Percentiles rank a stretch among this genome's conserved stretches.
Evolutionary conservation across 2,888 invertebrate species (phyloP).

Genomic region (Harpalus rufipes): DNA sequence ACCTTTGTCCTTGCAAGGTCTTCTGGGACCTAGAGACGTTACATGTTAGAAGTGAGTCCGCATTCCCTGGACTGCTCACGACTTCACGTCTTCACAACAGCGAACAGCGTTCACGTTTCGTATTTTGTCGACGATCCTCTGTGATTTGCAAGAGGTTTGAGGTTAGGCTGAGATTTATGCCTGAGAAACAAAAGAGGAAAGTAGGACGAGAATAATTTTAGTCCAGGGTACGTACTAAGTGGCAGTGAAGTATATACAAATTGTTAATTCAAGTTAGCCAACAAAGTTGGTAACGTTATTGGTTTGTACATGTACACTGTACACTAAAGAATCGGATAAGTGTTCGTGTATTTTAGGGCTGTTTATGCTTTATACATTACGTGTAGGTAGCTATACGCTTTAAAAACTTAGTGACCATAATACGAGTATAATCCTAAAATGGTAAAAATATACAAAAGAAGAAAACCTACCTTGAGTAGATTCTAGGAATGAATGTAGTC

Average conservation of each 20-base stretch:
- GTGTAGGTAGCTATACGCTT: no score
- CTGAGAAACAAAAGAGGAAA: neutral
- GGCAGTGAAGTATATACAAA: neutral
- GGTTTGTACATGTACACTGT: no score
- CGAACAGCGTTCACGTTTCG: constrained; percentile 4
- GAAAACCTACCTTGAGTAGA: no score
- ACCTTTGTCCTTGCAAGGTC: neutral
- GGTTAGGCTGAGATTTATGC: neutral
- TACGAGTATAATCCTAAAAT: no score
- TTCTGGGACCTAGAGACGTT: constrained; percentile 9
- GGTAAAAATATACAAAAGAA: no score
- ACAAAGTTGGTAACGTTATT: no score
- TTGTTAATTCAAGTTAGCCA: no score
- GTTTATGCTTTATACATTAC: no score
- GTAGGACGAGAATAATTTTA: neutral
- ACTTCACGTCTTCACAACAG: neutral
- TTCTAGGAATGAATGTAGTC: no score
- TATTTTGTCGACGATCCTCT: constrained; percentile 1
- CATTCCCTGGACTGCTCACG: constrained; percentile 7
- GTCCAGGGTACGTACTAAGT: neutral
- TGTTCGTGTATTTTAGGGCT: no score
- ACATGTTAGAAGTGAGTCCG: constrained; percentile 8
- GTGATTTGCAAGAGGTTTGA: neutral
- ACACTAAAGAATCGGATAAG: no score
- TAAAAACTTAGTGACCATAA: no score